Evolutionary conservation across 2,113 vertebrate species (phyloP).

Genomic region (Onychostoma macrolepis): DNA sequence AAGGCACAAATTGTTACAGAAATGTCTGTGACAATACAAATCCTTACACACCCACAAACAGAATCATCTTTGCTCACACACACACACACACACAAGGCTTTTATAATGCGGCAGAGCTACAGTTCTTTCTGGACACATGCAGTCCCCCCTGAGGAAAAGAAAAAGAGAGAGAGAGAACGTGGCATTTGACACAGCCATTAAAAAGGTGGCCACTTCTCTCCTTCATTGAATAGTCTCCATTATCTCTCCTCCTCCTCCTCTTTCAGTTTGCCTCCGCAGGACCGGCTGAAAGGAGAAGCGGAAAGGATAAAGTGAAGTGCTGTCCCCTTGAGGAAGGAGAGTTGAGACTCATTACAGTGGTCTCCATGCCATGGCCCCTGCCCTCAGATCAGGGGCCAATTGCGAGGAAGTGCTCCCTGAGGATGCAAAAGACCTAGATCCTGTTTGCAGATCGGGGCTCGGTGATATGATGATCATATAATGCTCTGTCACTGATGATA

Average conservation of each 20-base stretch:
- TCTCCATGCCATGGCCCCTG: conserved; percentile 19
- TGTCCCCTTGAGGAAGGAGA: conserved; percentile 42
- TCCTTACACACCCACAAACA: conserved; percentile 2
- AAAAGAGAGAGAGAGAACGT: not conserved
- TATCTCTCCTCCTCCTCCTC: conserved; percentile 12
- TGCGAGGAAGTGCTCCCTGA: conserved; percentile 20
- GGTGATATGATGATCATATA: conserved; percentile 6
- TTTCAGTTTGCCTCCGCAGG: conserved; percentile 27
- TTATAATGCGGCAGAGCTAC: not conserved
- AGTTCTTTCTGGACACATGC: conserved; percentile 13
- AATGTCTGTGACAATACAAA: conserved; percentile 26
- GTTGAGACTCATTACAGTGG: conserved; percentile 48
- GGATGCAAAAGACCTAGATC: conserved; percentile 43
- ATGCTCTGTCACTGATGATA: conserved; percentile 47
- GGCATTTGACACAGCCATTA: conserved; percentile 49
- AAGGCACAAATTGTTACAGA: conserved; percentile 29
- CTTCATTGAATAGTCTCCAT: conserved; percentile 40
- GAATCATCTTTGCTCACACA: not conserved
- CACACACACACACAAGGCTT: not conserved
- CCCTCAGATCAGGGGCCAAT: conserved; percentile 35
- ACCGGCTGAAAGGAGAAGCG: conserved; percentile 3
- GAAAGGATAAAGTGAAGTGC: conserved; percentile 40
- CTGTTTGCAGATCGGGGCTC: conserved; percentile 27
- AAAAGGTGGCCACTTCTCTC: conserved; percentile 45
- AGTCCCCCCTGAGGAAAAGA: not conserved